Evolutionary conservation across 2,888 invertebrate species (phyloP).

Genomic region (Dynastes maya): DNA sequence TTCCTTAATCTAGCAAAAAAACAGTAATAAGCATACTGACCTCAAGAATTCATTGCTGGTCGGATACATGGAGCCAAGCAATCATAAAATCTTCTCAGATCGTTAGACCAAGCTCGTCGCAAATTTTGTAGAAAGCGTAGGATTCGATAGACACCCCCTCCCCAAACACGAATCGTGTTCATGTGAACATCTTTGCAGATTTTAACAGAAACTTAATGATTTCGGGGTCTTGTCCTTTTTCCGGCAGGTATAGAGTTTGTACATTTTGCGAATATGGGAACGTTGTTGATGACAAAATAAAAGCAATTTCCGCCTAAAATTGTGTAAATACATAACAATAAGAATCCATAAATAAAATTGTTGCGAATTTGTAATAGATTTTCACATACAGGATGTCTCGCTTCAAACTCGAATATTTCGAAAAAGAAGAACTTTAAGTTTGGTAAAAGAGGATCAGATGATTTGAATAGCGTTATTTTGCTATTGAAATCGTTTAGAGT

Average conservation of each 20-base stretch:
- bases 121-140: slow-evolving; percentile 89
- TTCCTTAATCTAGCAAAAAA: background rate
- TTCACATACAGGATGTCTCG: background rate
- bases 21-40: slow-evolving; percentile 64
- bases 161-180: slow-evolving; percentile 98
- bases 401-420: background rate
- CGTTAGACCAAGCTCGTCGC: slow-evolving; percentile 91
- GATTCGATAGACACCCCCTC: slow-evolving; percentile 96
- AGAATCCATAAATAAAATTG: too few relatives aligned
- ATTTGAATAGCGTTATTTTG: too few relatives aligned
- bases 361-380: too few relatives aligned
- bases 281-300: slow-evolving; percentile 86
- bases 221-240: slow-evolving; percentile 75
- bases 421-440: background rate
- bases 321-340: background rate
- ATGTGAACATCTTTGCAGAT: slow-evolving; percentile 86
- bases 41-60: slow-evolving; percentile 79
- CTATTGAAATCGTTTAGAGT: too few relatives aligned
- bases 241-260: slow-evolving; percentile 97
- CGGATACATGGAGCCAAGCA: slow-evolving; percentile 95
- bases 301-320: slow-evolving; percentile 72
- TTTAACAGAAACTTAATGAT: slow-evolving; percentile 78
- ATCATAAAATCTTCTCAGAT: slow-evolving; percentile 99
- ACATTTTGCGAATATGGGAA: slow-evolving; percentile 95
- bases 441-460: background rate